Conservation (phyloP, 2,888 invertebrate genomes). For the Scotopteryx bipunctaria region DNA sequence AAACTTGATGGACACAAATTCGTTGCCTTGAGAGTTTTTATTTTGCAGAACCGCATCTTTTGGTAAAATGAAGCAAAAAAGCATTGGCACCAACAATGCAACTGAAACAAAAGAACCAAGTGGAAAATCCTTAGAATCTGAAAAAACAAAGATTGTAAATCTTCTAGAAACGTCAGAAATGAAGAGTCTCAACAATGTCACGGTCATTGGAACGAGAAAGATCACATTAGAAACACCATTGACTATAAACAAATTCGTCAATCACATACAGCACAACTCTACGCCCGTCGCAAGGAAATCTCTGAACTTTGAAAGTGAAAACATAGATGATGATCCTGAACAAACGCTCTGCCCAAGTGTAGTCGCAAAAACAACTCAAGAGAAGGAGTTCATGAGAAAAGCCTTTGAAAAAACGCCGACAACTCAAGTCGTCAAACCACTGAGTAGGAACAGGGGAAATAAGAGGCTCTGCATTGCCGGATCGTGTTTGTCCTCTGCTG, state of each 20-base stretch:
- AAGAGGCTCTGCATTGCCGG: slow-evolving; percentile 59
- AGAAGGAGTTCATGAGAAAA: slow-evolving; percentile 66
- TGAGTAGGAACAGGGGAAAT: slow-evolving; percentile 33
- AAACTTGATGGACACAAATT: too few species aligned
- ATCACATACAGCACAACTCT: slow-evolving; percentile 67
- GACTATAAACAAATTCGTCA: slow-evolving; percentile 65
- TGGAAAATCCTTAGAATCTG: slow-evolving; percentile 28
- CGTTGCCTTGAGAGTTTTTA: too few species aligned
- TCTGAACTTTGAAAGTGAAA: slow-evolving; percentile 57
- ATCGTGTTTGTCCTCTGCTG: slow-evolving; percentile 57
- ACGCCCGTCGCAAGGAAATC: slow-evolving; percentile 73
- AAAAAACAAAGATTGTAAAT: slow-evolving; percentile 49
- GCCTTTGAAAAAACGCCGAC: slow-evolving; percentile 62
- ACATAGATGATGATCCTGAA: slow-evolving; percentile 51
- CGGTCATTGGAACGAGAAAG: slow-evolving; percentile 48
- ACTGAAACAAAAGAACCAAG: slow-evolving; percentile 32
- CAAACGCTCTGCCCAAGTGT: slow-evolving; percentile 59
- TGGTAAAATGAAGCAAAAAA: slow-evolving; percentile 50
- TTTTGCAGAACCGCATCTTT: slow-evolving; percentile 56
- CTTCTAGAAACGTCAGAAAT: slow-evolving; percentile 51
- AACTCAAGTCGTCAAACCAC: slow-evolving; percentile 41
- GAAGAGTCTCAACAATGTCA: slow-evolving; percentile 46
- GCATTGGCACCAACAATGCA: slow-evolving; percentile 33
- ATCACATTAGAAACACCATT: slow-evolving; percentile 60
- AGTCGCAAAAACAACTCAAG: slow-evolving; percentile 65